Base-by-base conservation (phyloP, 2,888 invertebrate genomes). In the Xestia sexstrigata region DNA sequence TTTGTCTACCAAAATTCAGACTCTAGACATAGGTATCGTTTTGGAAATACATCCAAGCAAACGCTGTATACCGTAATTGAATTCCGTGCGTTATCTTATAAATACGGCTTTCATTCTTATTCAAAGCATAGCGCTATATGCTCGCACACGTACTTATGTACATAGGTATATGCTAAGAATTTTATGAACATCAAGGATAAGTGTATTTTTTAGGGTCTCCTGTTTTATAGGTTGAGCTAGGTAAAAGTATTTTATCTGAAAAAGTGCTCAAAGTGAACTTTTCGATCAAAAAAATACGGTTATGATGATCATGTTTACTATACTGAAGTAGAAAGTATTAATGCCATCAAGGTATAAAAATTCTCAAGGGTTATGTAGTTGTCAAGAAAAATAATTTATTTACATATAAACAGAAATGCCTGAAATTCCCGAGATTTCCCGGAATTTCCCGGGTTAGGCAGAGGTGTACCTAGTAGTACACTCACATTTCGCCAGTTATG, bases 51-150 rank as follows among this genome's bases (percentile, higher is more conserved):
- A 71, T 68, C 4, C 63, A 70, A 76, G 70, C 26, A 35, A 60
- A 71, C 20, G 60, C 3, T 70, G 55, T 42, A 66, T n/a, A n/a
- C n/a, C 62, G 35, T 83, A 89, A 88, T 88, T 85, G 82, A 85
- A 89, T 88, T 86, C 74, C 80, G 77, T 83, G 76, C 79, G 82
- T 86, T 88, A 89, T 89, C 89, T 77, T 74, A 78, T 74, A 78
- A 79, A 76, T 85, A 78, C 39, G 35, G 39, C 23, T 77, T 26
- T 20, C 73, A 89, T 88, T 88, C 63, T 74, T 89, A 89, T 89
- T 86, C 88, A 80, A 65, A 70, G 73, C 81, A 71, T 69, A 68
- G 30, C 71, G 8, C 13, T 55, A 66, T 47, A 69, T 66, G 72
- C 65, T 73, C 66, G 42, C 77, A 72, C 78, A 79, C 69, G 66